These are phyloP conservation scores for Phylloscopus whistleri DNA, from an alignment of 2,113 vertebrate species.

Conservation along the genomic window DNA sequence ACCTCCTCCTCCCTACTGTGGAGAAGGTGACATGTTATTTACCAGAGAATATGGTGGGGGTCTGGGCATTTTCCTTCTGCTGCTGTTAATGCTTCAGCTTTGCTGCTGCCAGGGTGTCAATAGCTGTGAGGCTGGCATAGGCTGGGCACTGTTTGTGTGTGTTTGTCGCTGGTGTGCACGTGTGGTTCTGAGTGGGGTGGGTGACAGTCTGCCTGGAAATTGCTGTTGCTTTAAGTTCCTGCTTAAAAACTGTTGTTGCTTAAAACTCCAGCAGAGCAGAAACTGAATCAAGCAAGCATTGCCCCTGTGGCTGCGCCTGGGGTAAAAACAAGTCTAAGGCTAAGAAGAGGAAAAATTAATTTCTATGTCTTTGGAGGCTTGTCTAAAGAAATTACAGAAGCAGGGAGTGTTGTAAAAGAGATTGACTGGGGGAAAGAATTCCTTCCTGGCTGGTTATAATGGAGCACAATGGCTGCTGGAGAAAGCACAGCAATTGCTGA, in stretches of 20 bases:
- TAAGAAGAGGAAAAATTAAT: not conserved
- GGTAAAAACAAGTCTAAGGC: not conserved
- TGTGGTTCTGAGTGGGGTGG: not conserved
- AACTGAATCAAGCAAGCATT: not conserved
- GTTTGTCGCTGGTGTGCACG: accelerated
- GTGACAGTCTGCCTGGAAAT: not conserved
- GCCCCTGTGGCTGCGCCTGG: not conserved
- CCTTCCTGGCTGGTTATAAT: too few relatives aligned
- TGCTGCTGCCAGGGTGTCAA: accelerated
- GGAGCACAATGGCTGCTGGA: too few relatives aligned
- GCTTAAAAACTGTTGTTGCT: not conserved
- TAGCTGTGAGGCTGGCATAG: not conserved
- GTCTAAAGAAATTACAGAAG: not conserved
- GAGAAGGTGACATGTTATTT: not conserved
- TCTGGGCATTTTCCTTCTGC: not conserved
- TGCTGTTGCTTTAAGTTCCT: not conserved
- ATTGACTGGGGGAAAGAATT: accelerated
- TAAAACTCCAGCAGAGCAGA: not conserved
- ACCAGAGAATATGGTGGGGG: not conserved
- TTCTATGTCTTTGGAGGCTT: not conserved
- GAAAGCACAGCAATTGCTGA: too few relatives aligned
- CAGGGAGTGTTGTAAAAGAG: not conserved
- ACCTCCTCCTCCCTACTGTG: too few relatives aligned
- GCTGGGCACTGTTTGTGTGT: not conserved
- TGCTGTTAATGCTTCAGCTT: not conserved